A percentile compares a stretch with the other conserved stretches of the same genome.
Evolutionary conservation across 2,113 vertebrate species (phyloP).

Genomic region (Danio rerio): DNA sequence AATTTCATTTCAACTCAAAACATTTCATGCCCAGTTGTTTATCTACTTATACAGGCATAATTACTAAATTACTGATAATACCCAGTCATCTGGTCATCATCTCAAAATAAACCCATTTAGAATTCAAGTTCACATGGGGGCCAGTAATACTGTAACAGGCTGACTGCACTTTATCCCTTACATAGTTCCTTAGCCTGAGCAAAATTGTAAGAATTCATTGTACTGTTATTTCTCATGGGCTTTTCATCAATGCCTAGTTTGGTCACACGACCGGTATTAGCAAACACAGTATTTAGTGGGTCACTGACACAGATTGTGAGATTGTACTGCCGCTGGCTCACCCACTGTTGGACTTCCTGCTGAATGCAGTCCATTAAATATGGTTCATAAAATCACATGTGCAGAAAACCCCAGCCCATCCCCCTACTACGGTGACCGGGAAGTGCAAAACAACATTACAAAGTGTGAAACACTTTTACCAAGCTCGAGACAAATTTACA

Average conservation of each 20-base stretch:
- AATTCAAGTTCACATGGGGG: not conserved
- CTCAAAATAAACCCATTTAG: constrained; percentile 21
- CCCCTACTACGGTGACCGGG: too few species aligned
- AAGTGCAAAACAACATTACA: too few species aligned
- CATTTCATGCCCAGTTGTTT: not conserved
- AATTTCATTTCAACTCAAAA: not conserved
- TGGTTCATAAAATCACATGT: constrained; percentile 19
- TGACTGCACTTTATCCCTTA: not conserved
- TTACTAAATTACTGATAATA: not conserved
- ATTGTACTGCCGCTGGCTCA: not conserved
- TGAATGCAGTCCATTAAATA: constrained; percentile 17
- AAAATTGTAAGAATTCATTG: constrained; percentile 3
- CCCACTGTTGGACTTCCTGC: not conserved
- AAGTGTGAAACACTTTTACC: too few species aligned
- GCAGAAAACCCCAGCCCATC: not conserved
- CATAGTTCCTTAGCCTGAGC: not conserved
- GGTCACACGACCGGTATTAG: not conserved
- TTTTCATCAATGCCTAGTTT: not conserved
- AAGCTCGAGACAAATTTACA: too few species aligned
- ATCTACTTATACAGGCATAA: not conserved
- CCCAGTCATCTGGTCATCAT: constrained; percentile 1
- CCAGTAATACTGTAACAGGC: not conserved
- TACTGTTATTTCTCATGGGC: not conserved
- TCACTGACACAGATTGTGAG: constrained; percentile 23
- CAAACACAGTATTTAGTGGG: constrained; percentile 21